Evolutionary conservation across 2,888 invertebrate species (phyloP), one percentile per base, ranked within the genome.

Genomic region (Saturnia pavonia): DNA sequence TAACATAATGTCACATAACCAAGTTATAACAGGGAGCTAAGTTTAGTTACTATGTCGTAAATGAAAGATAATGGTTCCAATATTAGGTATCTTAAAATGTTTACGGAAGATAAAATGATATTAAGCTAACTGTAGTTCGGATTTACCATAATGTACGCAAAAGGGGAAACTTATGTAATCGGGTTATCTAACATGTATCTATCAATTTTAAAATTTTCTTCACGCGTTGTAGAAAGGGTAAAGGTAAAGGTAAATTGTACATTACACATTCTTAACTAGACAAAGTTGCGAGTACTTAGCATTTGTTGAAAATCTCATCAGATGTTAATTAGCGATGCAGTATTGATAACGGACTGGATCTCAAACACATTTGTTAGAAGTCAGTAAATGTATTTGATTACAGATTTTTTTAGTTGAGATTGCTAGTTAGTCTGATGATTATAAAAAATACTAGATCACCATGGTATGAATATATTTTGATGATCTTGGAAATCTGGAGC

Each of bases 41-140:
- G 65, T 65, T 65, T 40, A 8, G 8, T n/a, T 65, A 40, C 65
- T 40, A n/a, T n/a, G 40, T 40, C 65, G 65, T 65, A 40, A 65
- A 65, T 40, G 65, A 40, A 1, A 40, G 19, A 40, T 40, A 40
- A 40, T 40, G 40, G 8, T 11, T 65, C 65, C 40, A 65, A 65
- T 65, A 65, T 40, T 40, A 8, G n/a, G 40, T 34, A 65, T 65
- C 7, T n/a, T 40, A 12, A 34, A 76, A 74, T 75, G 76, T 34
- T 63, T 63, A n/a, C 8, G 16, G 1, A 40, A n/a, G 3, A 63
- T 63, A 54, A 22, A 22, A 54, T 54, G 22, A 54, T 54, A n/a
- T 22, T 22, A 54, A 54, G 2, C 22, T 7, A 54, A 54, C 9
- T 22, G 1, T 54, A 19, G 22, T 22, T 25, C 22, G 22, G 7